phyloP scores from a whole-genome alignment of 2,888 invertebrate species.

The Sylvicola fuscatus region DNA sequence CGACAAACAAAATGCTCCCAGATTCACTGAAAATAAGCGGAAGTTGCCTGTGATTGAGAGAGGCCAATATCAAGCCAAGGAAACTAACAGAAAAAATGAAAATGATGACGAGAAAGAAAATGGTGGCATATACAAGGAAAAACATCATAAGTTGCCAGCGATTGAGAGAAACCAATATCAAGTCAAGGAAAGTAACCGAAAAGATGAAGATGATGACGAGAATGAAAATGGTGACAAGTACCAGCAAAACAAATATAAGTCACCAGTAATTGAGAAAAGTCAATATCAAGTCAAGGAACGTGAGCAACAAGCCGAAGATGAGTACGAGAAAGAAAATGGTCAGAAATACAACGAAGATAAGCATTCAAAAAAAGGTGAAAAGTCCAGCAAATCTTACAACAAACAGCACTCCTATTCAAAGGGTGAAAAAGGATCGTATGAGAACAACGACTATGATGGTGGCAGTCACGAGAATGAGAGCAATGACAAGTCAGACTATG shows the following conservation, averaged over 20 bases:
- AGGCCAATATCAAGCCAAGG: not conserved
- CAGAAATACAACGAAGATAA: slow-evolving; percentile 19
- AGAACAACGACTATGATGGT: slow-evolving; percentile 48
- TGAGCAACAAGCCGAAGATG: not conserved
- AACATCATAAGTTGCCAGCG: slow-evolving; percentile 14
- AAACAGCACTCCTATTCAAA: slow-evolving; percentile 57
- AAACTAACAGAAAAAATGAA: not conserved
- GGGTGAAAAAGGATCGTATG: slow-evolving; percentile 56
- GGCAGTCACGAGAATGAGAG: slow-evolving; percentile 58
- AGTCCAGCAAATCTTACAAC: slow-evolving; percentile 61
- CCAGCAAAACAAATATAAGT: too few relatives aligned
- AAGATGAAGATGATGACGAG: too few relatives aligned
- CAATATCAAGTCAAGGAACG: not conserved
- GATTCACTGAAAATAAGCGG: too few relatives aligned
- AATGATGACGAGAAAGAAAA: slow-evolving; percentile 5
- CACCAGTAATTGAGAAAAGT: too few relatives aligned
- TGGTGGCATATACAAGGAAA: slow-evolving; percentile 17
- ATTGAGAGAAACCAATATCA: too few relatives aligned
- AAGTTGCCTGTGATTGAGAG: too few relatives aligned
- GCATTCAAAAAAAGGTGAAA: slow-evolving; percentile 35
- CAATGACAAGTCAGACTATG: slow-evolving; percentile 60
- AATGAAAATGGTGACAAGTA: too few relatives aligned
- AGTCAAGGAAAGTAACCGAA: too few relatives aligned
- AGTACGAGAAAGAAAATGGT: slow-evolving; percentile 10
- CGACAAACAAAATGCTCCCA: too few relatives aligned